These are phyloP conservation scores for Itoplectis maculator DNA, from an alignment of 2,888 invertebrate genomes.

Conservation along the genomic window DNA sequence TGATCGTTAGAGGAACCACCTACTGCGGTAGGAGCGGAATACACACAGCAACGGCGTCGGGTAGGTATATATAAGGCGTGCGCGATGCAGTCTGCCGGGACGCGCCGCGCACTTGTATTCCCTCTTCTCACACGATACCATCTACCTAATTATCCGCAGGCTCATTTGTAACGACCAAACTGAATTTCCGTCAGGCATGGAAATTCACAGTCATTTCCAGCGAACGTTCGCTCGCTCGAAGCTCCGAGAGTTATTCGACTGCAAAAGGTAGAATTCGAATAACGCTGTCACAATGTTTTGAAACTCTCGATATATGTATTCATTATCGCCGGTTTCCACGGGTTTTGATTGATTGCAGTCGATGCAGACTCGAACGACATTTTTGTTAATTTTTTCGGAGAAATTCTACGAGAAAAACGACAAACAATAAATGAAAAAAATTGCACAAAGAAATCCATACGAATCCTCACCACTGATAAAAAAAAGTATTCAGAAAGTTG, in stretches of 20 bases:
- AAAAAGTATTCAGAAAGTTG: too few relatives aligned
- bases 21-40: conserved; percentile 69
- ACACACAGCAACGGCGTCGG: conserved; percentile 43
- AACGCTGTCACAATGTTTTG: too few relatives aligned
- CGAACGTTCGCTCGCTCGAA: not conserved
- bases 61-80: conserved; percentile 38
- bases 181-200: conserved; percentile 78
- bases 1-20: conserved; percentile 78
- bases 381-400: too few relatives aligned
- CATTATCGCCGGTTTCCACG: too few relatives aligned
- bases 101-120: conserved; percentile 30
- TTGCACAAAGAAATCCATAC: too few relatives aligned
- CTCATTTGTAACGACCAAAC: conserved; percentile 82
- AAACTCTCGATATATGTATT: too few relatives aligned
- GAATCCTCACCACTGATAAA: too few relatives aligned
- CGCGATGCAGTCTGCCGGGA: conserved; percentile 31
- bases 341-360: too few relatives aligned
- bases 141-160: conserved; percentile 81
- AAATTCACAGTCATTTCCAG: conserved; percentile 73
- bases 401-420: too few relatives aligned
- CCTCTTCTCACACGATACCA: conserved; percentile 81
- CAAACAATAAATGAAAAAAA: too few relatives aligned
- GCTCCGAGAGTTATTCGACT: not conserved
- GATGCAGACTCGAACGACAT: too few relatives aligned
- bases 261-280: not conserved